These are phyloP conservation scores for Apolygus lucorum DNA, from an alignment of 1,140 invertebrate genomes.

Conservation along the genomic window DNA sequence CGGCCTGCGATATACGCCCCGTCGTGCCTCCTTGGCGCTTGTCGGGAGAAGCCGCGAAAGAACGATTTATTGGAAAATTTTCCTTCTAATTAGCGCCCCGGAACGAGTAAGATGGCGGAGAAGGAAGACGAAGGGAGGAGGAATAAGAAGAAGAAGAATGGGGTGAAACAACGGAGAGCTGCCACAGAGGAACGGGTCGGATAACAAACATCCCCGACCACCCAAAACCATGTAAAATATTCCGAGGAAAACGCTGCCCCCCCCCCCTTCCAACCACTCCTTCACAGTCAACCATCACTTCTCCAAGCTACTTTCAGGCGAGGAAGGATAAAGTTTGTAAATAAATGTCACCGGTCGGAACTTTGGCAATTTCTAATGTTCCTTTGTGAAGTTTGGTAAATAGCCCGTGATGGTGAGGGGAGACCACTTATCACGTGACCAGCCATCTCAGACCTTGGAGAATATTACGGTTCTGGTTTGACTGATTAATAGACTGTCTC, in stretches of 20 bases:
- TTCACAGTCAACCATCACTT: no score
- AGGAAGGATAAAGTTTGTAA: slow-evolving; percentile 18
- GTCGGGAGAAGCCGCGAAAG: neutral
- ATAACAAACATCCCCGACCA: neutral
- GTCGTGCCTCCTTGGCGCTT: neutral
- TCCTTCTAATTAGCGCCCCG: slow-evolving; percentile 1
- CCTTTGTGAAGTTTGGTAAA: slow-evolving; percentile 17
- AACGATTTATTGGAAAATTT: slow-evolving; percentile 19
- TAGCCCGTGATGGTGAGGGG: neutral
- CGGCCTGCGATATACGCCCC: neutral
- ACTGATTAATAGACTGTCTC: slow-evolving; percentile 12
- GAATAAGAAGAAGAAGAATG: neutral
- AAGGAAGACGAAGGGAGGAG: neutral
- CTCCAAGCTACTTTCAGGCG: no score
- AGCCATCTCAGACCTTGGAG: neutral
- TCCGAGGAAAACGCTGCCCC: neutral
- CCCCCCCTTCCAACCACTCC: neutral
- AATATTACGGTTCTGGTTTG: slow-evolving; percentile 5
- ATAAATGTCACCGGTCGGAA: slow-evolving; percentile 16
- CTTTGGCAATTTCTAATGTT: slow-evolving; percentile 21
- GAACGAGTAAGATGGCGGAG: neutral
- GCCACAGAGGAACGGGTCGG: no score
- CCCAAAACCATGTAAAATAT: slow-evolving; percentile 12
- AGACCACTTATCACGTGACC: slow-evolving; percentile 3
- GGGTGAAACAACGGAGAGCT: no score